phyloP scores from a whole-genome alignment of 2,797 vertebrate species.

The Lepus townsendii region DNA sequence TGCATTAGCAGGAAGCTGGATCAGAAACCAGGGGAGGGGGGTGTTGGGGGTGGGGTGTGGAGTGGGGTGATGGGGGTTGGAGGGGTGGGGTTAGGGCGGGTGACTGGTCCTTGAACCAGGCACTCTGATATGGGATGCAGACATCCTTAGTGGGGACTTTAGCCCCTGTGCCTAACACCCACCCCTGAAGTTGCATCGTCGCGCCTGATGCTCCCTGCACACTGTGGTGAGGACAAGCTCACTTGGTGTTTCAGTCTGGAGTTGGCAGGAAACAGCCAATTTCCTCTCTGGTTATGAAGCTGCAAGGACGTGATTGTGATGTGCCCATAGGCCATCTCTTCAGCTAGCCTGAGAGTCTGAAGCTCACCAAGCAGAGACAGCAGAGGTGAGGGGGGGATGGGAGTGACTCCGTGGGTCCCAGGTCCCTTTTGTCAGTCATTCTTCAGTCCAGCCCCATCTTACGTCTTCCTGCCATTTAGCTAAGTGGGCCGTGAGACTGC shows the following conservation, averaged over 20 bases:
- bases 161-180: no score
- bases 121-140: no score
- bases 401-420: rapidly evolving
- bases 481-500: neutral
- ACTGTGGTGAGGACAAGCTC: neutral
- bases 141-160: no score
- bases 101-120: no score
- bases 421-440: neutral
- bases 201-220: neutral
- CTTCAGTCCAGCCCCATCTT: neutral
- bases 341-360: rapidly evolving
- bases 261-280: neutral
- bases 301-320: neutral
- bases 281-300: neutral
- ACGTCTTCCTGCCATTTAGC: neutral
- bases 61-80: no score
- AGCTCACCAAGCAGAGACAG: neutral
- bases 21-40: no score
- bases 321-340: no score
- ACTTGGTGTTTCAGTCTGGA: neutral
- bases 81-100: no score
- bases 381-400: neutral
- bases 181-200: no score
- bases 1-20: no score
- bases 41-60: no score